Conservation (phyloP, 2,797 vertebrate genomes). For the Borostomias antarcticus region DNA sequence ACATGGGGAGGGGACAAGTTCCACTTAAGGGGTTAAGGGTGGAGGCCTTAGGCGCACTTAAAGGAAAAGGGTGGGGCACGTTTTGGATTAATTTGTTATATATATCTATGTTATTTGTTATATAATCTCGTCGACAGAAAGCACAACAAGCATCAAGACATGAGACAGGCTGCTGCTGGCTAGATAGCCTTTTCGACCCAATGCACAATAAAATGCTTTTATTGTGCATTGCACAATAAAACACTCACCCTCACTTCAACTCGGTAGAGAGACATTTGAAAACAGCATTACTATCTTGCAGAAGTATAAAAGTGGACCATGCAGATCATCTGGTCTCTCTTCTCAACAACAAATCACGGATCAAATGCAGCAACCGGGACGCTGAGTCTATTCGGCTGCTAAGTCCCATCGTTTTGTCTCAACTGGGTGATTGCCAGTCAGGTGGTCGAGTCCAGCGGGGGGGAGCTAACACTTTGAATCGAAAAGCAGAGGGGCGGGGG, state of each 20-base stretch:
- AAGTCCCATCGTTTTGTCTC: not conserved
- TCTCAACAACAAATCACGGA: constrained; percentile 57
- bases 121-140: too few relatives aligned
- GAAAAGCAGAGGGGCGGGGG: too few relatives aligned
- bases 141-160: too few relatives aligned
- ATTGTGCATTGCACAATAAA: not conserved
- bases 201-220: not conserved
- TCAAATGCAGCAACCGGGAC: not conserved
- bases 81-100: too few relatives aligned
- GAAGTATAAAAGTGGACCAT: not conserved
- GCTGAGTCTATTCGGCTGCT: constrained; percentile 12
- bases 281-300: not conserved
- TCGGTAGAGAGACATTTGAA: constrained; percentile 45
- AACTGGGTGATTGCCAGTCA: not conserved
- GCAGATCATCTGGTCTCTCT: not conserved
- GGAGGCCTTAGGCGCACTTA: too few relatives aligned
- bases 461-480: too few relatives aligned
- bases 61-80: not conserved
- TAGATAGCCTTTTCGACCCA: too few relatives aligned
- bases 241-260: constrained; percentile 60
- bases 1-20: too few relatives aligned
- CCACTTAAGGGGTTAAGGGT: too few relatives aligned
- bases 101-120: too few relatives aligned
- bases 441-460: too few relatives aligned
- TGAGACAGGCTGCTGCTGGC: too few relatives aligned